Evolutionary conservation across 2,888 invertebrate species (phyloP), one percentile per base, ranked within the genome.

Genomic region (Dendrolimus houi): DNA sequence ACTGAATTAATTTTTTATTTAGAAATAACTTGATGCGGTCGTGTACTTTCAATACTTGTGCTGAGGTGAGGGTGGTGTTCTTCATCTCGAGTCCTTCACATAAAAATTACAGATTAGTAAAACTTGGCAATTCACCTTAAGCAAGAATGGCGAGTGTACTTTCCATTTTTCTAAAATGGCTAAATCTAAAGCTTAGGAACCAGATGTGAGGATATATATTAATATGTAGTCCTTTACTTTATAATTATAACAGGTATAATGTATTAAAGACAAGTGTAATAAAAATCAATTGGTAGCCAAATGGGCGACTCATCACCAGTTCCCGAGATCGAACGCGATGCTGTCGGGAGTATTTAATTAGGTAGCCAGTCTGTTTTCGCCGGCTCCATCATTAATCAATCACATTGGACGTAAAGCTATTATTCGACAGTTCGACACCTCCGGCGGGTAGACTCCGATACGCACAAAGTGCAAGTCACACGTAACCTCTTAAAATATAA

Each of bases 301-400:
- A 64, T 65, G 65, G 62, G 65, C 63, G 64, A 62, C 67, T 69
- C 70, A 72, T 75, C 74, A 72, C 70, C 74, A 61, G 68, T 70
- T 70, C 67, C 67, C 67, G 69, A 70, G 77, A 69, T 59, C 64
- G 64, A 69, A 61, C 62, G 60, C 61, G 64, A 60, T 63, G 62
- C 72, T 70, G 71, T 72, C 71, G 69, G 71, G 70, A 78, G 79
- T 83, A 80, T 85, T 87, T 87, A 87, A 87, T 85, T 85, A 85
- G 83, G 85, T 81, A 85, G 84, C 79, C 72, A 70, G 74, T 75
- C 81, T 85, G 82, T 86, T 87, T 88, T 87, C 82, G 77, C 81
- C 77, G 79, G 69, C 75, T 62, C 76, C 79, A 81, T 88, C 90
- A 90, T 90, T 87, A 87, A 91, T 90, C 90, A 91, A 88, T 89